Percentiles rank a stretch among this genome's conserved stretches.
Conservation (phyloP, 1,140 invertebrate species). For the Zaprionus ghesquierei region DNA sequence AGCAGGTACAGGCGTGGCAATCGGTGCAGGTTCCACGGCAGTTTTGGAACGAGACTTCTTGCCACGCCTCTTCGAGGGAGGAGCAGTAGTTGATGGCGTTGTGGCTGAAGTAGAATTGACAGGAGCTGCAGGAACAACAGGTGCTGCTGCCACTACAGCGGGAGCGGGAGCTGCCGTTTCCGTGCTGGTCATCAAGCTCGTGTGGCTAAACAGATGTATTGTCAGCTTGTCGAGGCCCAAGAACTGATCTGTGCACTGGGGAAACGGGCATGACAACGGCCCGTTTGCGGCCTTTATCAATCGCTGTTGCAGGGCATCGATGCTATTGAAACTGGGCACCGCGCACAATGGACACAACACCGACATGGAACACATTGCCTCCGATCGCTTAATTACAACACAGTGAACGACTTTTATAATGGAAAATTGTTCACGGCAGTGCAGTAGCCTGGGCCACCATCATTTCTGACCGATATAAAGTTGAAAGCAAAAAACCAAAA, state of each 20-base stretch:
- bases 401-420: not conserved
- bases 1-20: not conserved
- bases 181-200: conserved; percentile 64
- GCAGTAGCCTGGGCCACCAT: conserved; percentile 2
- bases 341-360: conserved; percentile 90
- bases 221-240: conserved; percentile 92
- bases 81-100: not conserved
- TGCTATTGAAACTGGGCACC: conserved; percentile 87
- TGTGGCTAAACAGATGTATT: conserved; percentile 91
- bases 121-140: not conserved
- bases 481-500: conserved; percentile 20
- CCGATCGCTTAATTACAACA: not conserved
- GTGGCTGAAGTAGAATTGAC: not conserved
- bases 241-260: conserved; percentile 88
- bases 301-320: conserved; percentile 87
- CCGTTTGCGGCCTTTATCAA: conserved; percentile 90
- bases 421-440: not conserved
- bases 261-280: conserved; percentile 87
- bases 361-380: conserved; percentile 85
- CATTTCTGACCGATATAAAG: conserved; percentile 36
- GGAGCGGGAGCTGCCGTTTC: not conserved
- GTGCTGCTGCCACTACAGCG: not conserved
- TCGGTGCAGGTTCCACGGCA: conserved; percentile 6
- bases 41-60: conserved; percentile 49
- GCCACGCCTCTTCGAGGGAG: conserved; percentile 41